Percentiles rank a stretch among this genome's conserved stretches.
Conservation (phyloP, 2,113 vertebrate genomes). For the Tyto alba region DNA sequence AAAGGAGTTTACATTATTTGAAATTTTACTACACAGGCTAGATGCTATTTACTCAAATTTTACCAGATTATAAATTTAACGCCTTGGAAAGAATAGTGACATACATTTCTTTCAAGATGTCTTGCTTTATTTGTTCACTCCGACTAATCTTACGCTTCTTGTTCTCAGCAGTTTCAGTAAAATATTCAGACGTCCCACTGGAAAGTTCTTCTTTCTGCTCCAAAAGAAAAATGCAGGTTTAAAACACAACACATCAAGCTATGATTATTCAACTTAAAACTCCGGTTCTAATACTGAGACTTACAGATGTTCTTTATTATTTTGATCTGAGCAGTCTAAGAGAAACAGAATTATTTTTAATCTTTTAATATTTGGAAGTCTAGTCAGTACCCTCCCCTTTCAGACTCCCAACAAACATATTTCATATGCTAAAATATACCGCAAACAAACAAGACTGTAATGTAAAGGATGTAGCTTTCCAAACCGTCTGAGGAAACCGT, state of each 20-base stretch:
- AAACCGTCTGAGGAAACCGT: slow-evolving; percentile 53
- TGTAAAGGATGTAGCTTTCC: slow-evolving; percentile 49
- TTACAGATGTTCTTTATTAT: slow-evolving; percentile 61
- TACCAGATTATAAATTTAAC: not conserved
- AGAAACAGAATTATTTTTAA: slow-evolving; percentile 45
- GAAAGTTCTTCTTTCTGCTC: slow-evolving; percentile 62
- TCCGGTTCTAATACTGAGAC: not conserved
- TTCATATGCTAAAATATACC: slow-evolving; percentile 38
- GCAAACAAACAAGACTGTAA: slow-evolving; percentile 47
- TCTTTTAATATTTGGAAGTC: slow-evolving; percentile 25
- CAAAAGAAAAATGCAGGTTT: slow-evolving; percentile 69
- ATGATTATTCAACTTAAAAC: slow-evolving; percentile 49
- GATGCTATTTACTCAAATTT: not conserved
- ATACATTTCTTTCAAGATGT: slow-evolving; percentile 71
- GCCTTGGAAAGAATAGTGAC: not conserved
- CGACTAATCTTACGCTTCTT: slow-evolving; percentile 19
- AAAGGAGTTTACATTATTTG: not conserved
- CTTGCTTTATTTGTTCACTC: slow-evolving; percentile 53
- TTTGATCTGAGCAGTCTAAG: slow-evolving; percentile 27
- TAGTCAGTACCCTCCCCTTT: slow-evolving; percentile 18
- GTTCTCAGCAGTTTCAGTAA: slow-evolving; percentile 67
- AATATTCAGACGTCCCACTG: slow-evolving; percentile 81
- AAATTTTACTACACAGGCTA: not conserved
- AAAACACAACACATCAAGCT: slow-evolving; percentile 51
- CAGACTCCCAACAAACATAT: not conserved